Percentiles rank a stretch among this genome's conserved stretches.
Evolutionary conservation across 2,888 invertebrate genomes (phyloP).

Genomic region (Eupeodes luniger): DNA sequence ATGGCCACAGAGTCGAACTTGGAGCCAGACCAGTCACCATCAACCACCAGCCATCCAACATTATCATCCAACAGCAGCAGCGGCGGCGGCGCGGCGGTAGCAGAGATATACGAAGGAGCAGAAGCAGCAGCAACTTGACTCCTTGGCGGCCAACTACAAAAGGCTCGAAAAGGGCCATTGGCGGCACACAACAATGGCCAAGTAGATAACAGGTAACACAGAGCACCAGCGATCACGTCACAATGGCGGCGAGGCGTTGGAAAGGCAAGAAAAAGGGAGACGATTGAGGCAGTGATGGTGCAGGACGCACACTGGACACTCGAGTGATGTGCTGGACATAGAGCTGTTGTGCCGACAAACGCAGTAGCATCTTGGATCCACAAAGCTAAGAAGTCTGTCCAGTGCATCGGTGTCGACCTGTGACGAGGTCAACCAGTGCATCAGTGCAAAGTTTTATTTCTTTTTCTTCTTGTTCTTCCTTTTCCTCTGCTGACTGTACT

Average conservation of each 20-base stretch:
- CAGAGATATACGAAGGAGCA: no score
- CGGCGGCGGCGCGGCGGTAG: conserved; percentile 48
- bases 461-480: neutral
- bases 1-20: conserved; percentile 47
- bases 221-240: conserved; percentile 53
- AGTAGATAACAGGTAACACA: conserved; percentile 73
- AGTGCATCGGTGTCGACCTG: conserved; percentile 57
- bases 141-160: conserved; percentile 74
- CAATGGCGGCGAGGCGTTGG: conserved; percentile 17
- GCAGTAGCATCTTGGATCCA: conserved; percentile 51
- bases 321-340: conserved; percentile 59
- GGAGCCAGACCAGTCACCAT: conserved; percentile 7
- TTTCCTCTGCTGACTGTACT: neutral
- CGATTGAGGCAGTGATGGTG: neutral
- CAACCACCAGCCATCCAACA: conserved; percentile 10
- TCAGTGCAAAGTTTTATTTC: conserved; percentile 19
- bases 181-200: conserved; percentile 73
- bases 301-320: conserved; percentile 69
- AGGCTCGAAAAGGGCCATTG: conserved; percentile 64
- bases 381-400: conserved; percentile 39
- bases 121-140: conserved; percentile 58
- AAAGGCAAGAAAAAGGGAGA: neutral
- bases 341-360: conserved; percentile 67
- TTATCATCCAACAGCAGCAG: conserved; percentile 15
- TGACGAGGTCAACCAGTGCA: conserved; percentile 66